Percentiles rank a stretch among this genome's conserved stretches.
Conservation (phyloP, 2,797 vertebrate species). For the Malacoraja senta region DNA sequence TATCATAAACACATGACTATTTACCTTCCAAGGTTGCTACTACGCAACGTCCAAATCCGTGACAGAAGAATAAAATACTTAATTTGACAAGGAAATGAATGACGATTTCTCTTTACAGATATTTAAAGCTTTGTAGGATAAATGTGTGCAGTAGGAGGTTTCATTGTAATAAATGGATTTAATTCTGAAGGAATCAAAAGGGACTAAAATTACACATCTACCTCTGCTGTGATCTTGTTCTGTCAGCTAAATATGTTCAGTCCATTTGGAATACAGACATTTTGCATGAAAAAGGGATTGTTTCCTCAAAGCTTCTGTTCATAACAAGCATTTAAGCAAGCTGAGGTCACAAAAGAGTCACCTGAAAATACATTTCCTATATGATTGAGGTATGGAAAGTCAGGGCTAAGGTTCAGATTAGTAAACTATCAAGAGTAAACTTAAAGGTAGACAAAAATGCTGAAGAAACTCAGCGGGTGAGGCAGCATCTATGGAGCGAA, state of each 20-base stretch:
- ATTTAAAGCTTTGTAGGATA: neutral
- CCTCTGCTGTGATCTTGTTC: neutral
- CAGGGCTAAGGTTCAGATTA: too few relatives aligned
- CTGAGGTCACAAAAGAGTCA: neutral
- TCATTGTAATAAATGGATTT: neutral
- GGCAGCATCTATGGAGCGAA: too few relatives aligned
- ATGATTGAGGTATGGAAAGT: neutral
- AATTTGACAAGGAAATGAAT: neutral
- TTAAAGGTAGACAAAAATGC: too few relatives aligned
- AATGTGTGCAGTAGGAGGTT: neutral
- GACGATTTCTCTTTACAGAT: neutral
- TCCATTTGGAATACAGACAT: neutral
- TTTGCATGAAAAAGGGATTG: too few relatives aligned
- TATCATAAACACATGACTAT: neutral
- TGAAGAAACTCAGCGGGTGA: too few relatives aligned
- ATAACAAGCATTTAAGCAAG: neutral
- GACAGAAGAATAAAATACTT: neutral
- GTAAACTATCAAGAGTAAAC: neutral
- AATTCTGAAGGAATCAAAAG: neutral
- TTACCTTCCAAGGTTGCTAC: neutral
- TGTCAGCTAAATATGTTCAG: neutral
- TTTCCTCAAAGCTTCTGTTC: neutral
- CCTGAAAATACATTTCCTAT: neutral
- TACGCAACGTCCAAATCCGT: neutral
- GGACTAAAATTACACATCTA: neutral